These are phyloP conservation scores for Monomorium pharaonis DNA, from an alignment of 1,140 invertebrate species.

Conservation along the genomic window DNA sequence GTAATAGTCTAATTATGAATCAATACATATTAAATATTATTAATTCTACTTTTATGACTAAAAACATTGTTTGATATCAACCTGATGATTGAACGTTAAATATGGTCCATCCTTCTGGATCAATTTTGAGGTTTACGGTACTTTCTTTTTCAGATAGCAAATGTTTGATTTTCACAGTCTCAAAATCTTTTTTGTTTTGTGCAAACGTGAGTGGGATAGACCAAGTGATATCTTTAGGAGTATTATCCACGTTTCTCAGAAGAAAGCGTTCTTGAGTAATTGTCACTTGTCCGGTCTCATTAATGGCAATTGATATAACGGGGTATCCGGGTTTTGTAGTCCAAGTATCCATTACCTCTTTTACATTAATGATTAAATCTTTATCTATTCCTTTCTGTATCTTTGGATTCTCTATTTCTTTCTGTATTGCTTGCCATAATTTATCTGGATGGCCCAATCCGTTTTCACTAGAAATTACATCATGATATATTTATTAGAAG, in stretches of 20 bases:
- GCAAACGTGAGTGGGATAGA: constrained; percentile 88
- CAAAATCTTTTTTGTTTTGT: constrained; percentile 84
- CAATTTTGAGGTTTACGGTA: constrained; percentile 71
- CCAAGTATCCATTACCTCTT: constrained; percentile 89
- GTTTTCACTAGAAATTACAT: constrained; percentile 14
- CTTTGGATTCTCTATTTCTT: constrained; percentile 83
- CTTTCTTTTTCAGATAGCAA: constrained; percentile 78
- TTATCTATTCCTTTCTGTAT: constrained; percentile 76
- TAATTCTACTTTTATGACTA: no score
- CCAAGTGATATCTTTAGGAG: constrained; percentile 81
- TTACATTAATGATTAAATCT: constrained; percentile 75
- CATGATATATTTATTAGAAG: no score
- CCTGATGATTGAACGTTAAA: constrained; percentile 89
- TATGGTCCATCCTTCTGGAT: constrained; percentile 87
- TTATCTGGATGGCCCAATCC: constrained; percentile 86
- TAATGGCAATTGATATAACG: constrained; percentile 86
- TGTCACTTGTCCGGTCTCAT: constrained; percentile 79
- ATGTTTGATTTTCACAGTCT: constrained; percentile 83
- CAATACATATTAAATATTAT: no score
- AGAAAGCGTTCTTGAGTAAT: constrained; percentile 85
- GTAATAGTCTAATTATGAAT: background rate
- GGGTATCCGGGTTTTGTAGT: constrained; percentile 91
- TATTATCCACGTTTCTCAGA: constrained; percentile 78
- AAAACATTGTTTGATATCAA: constrained; percentile 72
- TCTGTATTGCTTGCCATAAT: constrained; percentile 86